Evolutionary conservation across 2,113 vertebrate genomes (phyloP), one percentile per base, ranked within the genome.

Genomic region (Damaliscus lunatus): DNA sequence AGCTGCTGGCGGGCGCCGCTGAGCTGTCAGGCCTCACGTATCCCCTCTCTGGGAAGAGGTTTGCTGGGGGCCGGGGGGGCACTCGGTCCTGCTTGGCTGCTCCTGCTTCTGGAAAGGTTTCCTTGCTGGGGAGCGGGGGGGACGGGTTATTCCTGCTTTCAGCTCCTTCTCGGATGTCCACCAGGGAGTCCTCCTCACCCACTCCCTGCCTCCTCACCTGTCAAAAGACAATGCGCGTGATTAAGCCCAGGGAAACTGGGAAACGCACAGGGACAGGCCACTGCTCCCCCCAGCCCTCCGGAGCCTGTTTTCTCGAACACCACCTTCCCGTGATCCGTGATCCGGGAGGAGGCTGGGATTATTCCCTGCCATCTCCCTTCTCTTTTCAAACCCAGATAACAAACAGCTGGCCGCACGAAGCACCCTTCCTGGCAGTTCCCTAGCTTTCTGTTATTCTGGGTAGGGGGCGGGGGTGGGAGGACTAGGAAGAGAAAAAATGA

Each of bases 191-290:
- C 60, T 77, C 25, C 77, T 92, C 29, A 6, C 74, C 64, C 36
- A 15, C 83, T 86, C 25, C 31, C 82, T 57, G 96, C 64, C 78
- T 96, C 77, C 90, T 96, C 88, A 97, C 96, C 98, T 98, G 98
- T 91, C 94, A 83, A 96, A 67, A 95, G 85, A 97, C 74, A 96
- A 84, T 23, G 33, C n/a, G 16, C 31, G 43, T 29, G 31, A 81
- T 97, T 62, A 96, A 36, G 55, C 83, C 67, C 13, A 1, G 52
- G 90, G 60, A 77, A 80, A 52, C 10, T 0, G 64, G 91, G 83
- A 67, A 27, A 62, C 0, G 0, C 4, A 0, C 1, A 1, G 59
- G 50, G 87, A 67, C 19, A 21, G 59, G 23, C 50, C 46, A 19
- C 86, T 15, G 0, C 8, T 19, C 16, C 64, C 9, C 60, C 74